phyloP scores from a whole-genome alignment of 2,888 invertebrate species.

The Salticus scenicus region DNA sequence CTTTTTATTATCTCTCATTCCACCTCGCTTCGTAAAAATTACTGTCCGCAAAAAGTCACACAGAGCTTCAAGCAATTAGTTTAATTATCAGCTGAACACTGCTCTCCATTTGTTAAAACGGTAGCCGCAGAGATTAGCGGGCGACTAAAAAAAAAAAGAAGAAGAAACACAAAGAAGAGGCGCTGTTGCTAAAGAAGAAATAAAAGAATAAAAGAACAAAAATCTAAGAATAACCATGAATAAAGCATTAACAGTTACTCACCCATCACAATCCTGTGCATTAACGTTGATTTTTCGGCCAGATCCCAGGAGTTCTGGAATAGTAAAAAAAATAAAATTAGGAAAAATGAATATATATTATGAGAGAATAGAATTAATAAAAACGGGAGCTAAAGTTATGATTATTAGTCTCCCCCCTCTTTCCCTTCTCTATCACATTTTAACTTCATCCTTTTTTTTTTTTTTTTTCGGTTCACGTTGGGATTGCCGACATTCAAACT shows the following conservation, averaged over 20 bases:
- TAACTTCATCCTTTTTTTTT: background rate
- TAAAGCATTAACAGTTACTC: conserved; percentile 51
- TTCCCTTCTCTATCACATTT: background rate
- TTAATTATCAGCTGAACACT: background rate
- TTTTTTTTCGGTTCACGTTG: background rate
- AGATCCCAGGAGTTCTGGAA: conserved; percentile 63
- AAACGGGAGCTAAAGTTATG: conserved; percentile 19
- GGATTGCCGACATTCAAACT: conserved; percentile 44
- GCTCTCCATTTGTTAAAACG: background rate
- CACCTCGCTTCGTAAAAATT: too few species aligned
- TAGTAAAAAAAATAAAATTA: conserved; percentile 28
- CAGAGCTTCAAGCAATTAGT: background rate
- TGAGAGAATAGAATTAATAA: conserved; percentile 27
- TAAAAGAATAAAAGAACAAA: background rate
- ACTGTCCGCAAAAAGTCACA: background rate
- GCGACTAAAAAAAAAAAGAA: background rate
- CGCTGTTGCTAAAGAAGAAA: background rate
- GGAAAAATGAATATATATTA: conserved; percentile 34
- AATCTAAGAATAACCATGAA: conserved; percentile 31
- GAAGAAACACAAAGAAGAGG: too few species aligned
- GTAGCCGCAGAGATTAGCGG: background rate
- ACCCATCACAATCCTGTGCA: conserved; percentile 66
- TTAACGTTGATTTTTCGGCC: conserved; percentile 59
- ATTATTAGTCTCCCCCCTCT: conserved; percentile 1
- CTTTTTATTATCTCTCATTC: too few species aligned